phyloP scores from a whole-genome alignment of 2,888 invertebrate species.

The Formica aserva region DNA sequence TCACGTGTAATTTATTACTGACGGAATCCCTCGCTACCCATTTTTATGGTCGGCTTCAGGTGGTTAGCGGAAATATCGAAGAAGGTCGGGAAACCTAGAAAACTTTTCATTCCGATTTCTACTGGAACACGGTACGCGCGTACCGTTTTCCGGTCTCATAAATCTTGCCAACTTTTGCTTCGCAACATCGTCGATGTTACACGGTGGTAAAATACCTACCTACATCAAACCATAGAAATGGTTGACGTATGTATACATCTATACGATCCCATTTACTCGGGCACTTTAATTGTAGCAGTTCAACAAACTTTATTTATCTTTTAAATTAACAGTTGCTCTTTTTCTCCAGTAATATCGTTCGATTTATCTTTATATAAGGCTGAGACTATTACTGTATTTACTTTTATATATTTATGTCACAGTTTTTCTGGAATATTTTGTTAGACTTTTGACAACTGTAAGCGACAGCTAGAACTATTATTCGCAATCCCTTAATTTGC shows the following conservation, averaged over 20 bases:
- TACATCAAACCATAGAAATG: constrained; percentile 42
- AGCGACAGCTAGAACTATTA: not conserved
- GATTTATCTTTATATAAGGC: not conserved
- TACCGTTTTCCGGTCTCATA: constrained; percentile 50
- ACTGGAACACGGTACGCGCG: constrained; percentile 39
- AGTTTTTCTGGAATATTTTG: not conserved
- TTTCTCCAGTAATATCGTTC: constrained; percentile 56
- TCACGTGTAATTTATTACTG: constrained; percentile 40
- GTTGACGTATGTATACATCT: constrained; percentile 57
- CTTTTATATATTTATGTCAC: not conserved
- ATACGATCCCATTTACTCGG: constrained; percentile 69
- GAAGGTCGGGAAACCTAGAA: constrained; percentile 43
- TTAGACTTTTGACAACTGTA: not conserved
- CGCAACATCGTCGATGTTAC: constrained; percentile 47
- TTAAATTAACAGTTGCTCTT: constrained; percentile 68
- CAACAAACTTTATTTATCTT: constrained; percentile 63
- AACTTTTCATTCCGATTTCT: constrained; percentile 55
- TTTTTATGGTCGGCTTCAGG: constrained; percentile 48
- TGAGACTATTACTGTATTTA: not conserved
- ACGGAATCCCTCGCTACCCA: constrained; percentile 25
- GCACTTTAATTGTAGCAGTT: constrained; percentile 68
- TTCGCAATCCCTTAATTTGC: not conserved
- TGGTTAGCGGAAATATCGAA: constrained; percentile 54
- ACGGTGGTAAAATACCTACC: constrained; percentile 40
- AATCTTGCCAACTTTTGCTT: constrained; percentile 53